Base-by-base conservation (phyloP, 2,113 vertebrate genomes). In the Athene cunicularia region DNA sequence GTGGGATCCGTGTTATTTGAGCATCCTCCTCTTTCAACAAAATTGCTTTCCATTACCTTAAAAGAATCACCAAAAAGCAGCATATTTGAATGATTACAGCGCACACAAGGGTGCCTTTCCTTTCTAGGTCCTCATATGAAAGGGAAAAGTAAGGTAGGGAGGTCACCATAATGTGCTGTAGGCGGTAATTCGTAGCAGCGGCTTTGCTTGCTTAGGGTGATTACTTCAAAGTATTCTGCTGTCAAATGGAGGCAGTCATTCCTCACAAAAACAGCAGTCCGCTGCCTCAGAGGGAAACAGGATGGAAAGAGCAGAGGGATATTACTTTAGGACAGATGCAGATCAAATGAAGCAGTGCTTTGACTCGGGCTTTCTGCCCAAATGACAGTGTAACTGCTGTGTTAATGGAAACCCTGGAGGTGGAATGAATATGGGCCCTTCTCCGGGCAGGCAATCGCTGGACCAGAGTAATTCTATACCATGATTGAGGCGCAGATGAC, bases 341-440 rank as follows among this genome's bases (percentile, higher is more conserved):
- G 90, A 96, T 92, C 93, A 91, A 96, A 96, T 96, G 95, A 97
- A 96, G 93, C 95, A 93, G 76, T 81, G 66, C 94, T 96, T 91
- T 71, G 92, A 88, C 59, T 92, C 0, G 5, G 95, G 86, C 90
- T 92, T 93, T 93, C 88, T 96, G 97, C 93, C 95, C 92, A 95
- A 95, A 96, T 82, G 92, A 91, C 86, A 91, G 80, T 89, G 86
- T 91, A 96, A 94, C 95, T 89, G 95, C 93, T 94, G 95, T 91
- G 97, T 89, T 97, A 97, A 97, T 96, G 95, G 96, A 96, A 96
- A 90, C 88, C 86, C 92, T 68, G 92, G 74, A 92, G 96, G 52
- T 94, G 94, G 88, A 68, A 94, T 96, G 88, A 95, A 96, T 97
- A 73, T 75, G 92, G 89, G 76, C 80, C 47, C 88, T 94, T 97